Evolutionary conservation across 2,797 vertebrate species (phyloP), one percentile per base, ranked within the genome.

Genomic region (Vultur gryphus): DNA sequence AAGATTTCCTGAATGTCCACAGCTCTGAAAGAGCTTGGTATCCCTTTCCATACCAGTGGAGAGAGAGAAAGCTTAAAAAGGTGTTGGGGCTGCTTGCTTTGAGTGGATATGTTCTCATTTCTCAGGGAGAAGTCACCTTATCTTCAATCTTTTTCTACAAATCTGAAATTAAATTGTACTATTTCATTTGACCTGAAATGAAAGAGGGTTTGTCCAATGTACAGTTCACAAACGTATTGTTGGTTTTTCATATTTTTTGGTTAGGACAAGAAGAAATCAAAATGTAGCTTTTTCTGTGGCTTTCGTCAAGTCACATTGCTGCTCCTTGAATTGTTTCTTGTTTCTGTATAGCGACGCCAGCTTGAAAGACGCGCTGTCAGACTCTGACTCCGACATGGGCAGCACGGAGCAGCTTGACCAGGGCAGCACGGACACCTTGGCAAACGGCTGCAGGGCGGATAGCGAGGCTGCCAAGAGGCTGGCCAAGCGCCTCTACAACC

Each of bases 401-500:
- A 99, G 99, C 97, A 98, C 98, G 3, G 99, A 99, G 95, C 98
- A 98, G 55, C 98, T 99, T 49, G 98, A 98, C 88, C 97, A 98
- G 39, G 97, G 98, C 57, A 98, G 99, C 97, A 98, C 98, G 0
- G 99, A 99, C 96, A 99, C 99, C 0, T 97, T 99, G 92, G 98
- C 99, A 88, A 99, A 99, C 0, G 99, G 99, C 92, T 99, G 99
- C 98, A 98, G 98, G 89, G 98, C 98, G 0, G 99, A 99, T 89
- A 91, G 90, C 0, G 99, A 99, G 73, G 99, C 99, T n/a, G 99
- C 99, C 88, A 99, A 98, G 96, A 98, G 99, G 61, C 96, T 99
- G 94, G 99, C 99, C 94, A 99, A 99, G 87, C 98, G 99, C 58
- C 99, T 99, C 67, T 99, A 99, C 97, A 98, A 99, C 98, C 99